These are phyloP conservation scores for Melanotaenia trifasciata DNA, from an alignment of 2,797 vertebrate genomes.

Conservation along the genomic window DNA sequence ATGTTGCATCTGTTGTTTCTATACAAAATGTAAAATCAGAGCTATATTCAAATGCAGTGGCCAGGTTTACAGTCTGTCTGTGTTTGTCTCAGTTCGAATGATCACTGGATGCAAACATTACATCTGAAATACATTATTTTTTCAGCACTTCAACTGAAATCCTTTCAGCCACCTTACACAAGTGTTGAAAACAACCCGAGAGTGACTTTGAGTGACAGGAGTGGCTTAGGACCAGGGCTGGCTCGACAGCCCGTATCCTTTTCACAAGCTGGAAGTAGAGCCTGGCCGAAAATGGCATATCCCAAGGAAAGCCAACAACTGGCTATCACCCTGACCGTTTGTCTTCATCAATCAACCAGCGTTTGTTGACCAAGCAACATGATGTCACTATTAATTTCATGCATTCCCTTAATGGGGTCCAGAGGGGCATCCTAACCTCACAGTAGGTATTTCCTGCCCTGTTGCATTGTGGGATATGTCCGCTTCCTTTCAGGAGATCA, in stretches of 20 bases:
- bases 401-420: constrained; percentile 83
- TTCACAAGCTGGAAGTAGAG: constrained; percentile 74
- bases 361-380: constrained; percentile 90
- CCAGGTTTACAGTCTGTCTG: background rate
- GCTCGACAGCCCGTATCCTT: constrained; percentile 77
- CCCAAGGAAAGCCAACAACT: constrained; percentile 85
- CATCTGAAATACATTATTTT: constrained; percentile 40
- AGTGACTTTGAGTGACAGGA: constrained; percentile 73
- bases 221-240: constrained; percentile 58
- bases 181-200: constrained; percentile 59
- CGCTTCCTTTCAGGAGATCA: constrained; percentile 80
- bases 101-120: constrained; percentile 22
- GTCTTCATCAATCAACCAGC: constrained; percentile 89
- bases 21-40: background rate
- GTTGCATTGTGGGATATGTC: constrained; percentile 81
- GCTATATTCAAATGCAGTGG: constrained; percentile 4
- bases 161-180: constrained; percentile 45
- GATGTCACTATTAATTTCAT: constrained; percentile 91
- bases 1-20: constrained; percentile 6
- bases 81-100: background rate
- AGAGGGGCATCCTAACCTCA: constrained; percentile 82
- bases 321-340: constrained; percentile 85
- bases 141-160: constrained; percentile 43
- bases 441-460: constrained; percentile 83
- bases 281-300: constrained; percentile 80